A percentile compares a stretch with the other conserved stretches of the same genome.
These are phyloP conservation scores for Penaeus indicus DNA, from an alignment of 1,140 invertebrate genomes.

Conservation along the genomic window DNA sequence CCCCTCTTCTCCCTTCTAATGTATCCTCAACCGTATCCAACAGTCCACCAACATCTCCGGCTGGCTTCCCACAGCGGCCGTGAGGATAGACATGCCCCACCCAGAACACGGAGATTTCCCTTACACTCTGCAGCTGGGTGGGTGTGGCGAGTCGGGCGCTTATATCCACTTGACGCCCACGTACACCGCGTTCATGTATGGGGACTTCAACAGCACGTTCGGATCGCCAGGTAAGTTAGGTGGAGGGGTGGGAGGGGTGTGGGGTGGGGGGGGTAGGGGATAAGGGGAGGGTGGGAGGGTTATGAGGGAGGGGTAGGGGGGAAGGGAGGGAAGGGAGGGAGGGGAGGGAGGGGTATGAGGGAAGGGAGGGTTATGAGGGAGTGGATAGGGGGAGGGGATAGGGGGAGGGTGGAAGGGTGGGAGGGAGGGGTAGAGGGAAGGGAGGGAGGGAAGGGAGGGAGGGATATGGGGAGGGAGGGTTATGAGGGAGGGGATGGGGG, in stretches of 20 bases:
- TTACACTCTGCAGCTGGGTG: slow-evolving; percentile 68
- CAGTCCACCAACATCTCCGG: background rate
- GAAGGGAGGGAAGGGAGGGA: background rate
- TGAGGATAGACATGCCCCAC: slow-evolving; percentile 63
- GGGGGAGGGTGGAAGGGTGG: background rate
- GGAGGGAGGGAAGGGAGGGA: background rate
- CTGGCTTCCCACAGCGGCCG: slow-evolving; percentile 33
- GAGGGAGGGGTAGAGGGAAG: too few species aligned
- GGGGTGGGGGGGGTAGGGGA: background rate
- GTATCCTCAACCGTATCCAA: background rate
- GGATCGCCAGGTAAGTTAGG: slow-evolving; percentile 56
- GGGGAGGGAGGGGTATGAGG: background rate
- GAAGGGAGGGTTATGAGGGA: background rate
- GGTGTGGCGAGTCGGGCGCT: slow-evolving; percentile 69
- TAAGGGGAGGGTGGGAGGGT: background rate
- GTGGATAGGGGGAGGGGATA: background rate
- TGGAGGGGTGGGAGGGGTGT: background rate
- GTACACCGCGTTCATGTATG: slow-evolving; percentile 67
- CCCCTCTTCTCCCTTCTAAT: background rate
- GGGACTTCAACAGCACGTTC: slow-evolving; percentile 54
- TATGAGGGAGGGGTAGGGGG: background rate
- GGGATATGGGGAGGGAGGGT: background rate
- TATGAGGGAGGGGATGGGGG: too few species aligned
- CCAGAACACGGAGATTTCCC: slow-evolving; percentile 63
- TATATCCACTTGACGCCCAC: slow-evolving; percentile 69